Evolutionary conservation across 2,797 vertebrate genomes (phyloP).

Genomic region (Pampus argenteus): DNA sequence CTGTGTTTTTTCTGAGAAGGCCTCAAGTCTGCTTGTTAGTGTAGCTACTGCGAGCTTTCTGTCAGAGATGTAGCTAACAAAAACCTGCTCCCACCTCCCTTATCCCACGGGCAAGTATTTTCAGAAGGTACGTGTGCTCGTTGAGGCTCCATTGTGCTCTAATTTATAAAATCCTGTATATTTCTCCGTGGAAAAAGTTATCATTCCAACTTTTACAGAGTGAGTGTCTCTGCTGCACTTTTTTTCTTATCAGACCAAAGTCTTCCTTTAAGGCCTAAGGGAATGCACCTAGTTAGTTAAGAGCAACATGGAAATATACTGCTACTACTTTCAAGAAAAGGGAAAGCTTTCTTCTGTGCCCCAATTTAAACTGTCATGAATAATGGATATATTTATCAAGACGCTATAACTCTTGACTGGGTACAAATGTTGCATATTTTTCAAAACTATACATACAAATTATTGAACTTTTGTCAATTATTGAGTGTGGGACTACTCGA

Average conservation of each 20-base stretch:
- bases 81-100: slow-evolving; percentile 43
- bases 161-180: slow-evolving; percentile 67
- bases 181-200: slow-evolving; percentile 63
- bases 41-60: slow-evolving; percentile 58
- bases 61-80: slow-evolving; percentile 49
- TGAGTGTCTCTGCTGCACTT: slow-evolving; percentile 43
- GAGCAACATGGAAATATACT: slow-evolving; percentile 62
- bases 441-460: not conserved
- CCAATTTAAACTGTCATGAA: slow-evolving; percentile 74
- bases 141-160: slow-evolving; percentile 55
- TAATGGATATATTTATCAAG: slow-evolving; percentile 67
- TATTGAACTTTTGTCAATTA: not conserved
- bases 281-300: slow-evolving; percentile 76
- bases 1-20: slow-evolving; percentile 59
- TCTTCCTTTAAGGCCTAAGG: slow-evolving; percentile 61
- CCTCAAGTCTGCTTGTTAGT: slow-evolving; percentile 76
- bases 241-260: slow-evolving; percentile 65
- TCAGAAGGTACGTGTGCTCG: slow-evolving; percentile 41
- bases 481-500: not conserved
- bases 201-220: slow-evolving; percentile 63
- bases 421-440: slow-evolving; percentile 27
- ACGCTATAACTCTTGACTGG: slow-evolving; percentile 33
- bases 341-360: slow-evolving; percentile 54
- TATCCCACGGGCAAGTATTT: slow-evolving; percentile 59
- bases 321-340: slow-evolving; percentile 65